phyloP scores from a whole-genome alignment of 1,140 invertebrate genomes.

The Venustaconcha ellipsiformis region DNA sequence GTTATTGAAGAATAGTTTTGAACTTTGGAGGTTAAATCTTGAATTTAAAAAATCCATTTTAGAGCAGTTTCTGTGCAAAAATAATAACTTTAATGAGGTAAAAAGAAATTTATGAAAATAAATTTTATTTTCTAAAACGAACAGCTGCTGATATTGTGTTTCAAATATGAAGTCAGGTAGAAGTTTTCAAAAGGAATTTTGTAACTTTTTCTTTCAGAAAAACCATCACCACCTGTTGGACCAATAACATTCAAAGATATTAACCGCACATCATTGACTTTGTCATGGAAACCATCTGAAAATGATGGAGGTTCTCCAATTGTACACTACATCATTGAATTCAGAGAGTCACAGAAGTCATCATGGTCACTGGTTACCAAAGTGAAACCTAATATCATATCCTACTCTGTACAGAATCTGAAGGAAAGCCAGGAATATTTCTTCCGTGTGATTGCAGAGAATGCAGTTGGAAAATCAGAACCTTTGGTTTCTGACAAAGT shows the following conservation, averaged over 20 bases:
- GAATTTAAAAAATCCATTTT: too few species aligned
- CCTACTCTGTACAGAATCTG: conserved; percentile 74
- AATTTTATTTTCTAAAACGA: too few species aligned
- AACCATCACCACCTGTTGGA: conserved; percentile 89
- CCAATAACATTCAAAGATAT: conserved; percentile 73
- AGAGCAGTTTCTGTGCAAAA: too few species aligned
- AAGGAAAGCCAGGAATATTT: conserved; percentile 75
- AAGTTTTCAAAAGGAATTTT: too few species aligned
- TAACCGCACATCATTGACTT: conserved; percentile 78
- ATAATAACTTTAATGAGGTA: too few species aligned
- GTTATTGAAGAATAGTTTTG: too few species aligned
- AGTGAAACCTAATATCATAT: conserved; percentile 70
- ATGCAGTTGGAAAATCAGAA: conserved; percentile 88
- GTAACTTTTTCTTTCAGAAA: conserved; percentile 21
- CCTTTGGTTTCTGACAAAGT: conserved; percentile 90
- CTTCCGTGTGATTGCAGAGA: conserved; percentile 84
- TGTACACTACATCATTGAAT: conserved; percentile 94
- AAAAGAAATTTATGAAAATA: too few species aligned
- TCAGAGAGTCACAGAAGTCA: conserved; percentile 83
- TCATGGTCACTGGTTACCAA: conserved; percentile 84
- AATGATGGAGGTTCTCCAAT: conserved; percentile 97
- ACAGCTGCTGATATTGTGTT: too few species aligned
- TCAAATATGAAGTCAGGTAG: too few species aligned
- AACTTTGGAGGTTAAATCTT: too few species aligned
- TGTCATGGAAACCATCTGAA: conserved; percentile 96